These are phyloP conservation scores for Chrysodeixis includens DNA, from an alignment of 2,888 invertebrate species.

Conservation along the genomic window DNA sequence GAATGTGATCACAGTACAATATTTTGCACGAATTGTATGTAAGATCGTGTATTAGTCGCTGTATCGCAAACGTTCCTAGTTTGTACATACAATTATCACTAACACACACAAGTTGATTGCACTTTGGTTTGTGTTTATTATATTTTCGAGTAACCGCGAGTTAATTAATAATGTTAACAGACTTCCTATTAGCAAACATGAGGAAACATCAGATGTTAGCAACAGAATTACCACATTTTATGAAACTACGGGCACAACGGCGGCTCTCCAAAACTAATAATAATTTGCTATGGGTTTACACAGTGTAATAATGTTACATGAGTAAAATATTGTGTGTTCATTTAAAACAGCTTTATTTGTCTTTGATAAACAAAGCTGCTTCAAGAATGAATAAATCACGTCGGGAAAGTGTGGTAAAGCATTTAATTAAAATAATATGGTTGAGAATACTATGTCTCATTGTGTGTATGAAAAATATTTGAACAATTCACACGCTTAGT, in stretches of 20 bases:
- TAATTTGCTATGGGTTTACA: slow-evolving; percentile 1
- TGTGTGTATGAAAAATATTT: slow-evolving; percentile 1
- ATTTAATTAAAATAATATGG: not conserved
- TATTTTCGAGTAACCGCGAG: slow-evolving; percentile 35
- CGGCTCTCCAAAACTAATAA: slow-evolving; percentile 6
- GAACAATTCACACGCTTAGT: not conserved
- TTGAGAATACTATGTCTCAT: not conserved
- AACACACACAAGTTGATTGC: slow-evolving; percentile 48
- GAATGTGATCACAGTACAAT: not conserved
- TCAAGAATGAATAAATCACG: not conserved
- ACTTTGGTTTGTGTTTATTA: slow-evolving; percentile 34
- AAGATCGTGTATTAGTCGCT: not conserved
- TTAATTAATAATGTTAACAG: slow-evolving; percentile 40
- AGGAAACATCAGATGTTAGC: slow-evolving; percentile 37
- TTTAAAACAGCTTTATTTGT: too few relatives aligned
- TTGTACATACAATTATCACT: slow-evolving; percentile 43
- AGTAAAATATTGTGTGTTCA: slow-evolving; percentile 3
- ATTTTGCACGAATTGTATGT: not conserved
- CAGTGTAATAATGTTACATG: slow-evolving; percentile 6
- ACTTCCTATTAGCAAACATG: slow-evolving; percentile 39
- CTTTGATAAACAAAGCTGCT: not conserved
- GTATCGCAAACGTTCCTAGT: slow-evolving; percentile 22
- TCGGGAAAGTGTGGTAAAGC: not conserved
- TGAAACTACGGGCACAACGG: not conserved
- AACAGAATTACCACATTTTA: slow-evolving; percentile 20